Percentiles rank a stretch among this genome's conserved stretches.
Conservation (phyloP, 2,888 invertebrate species). For the Pandemis heparana region DNA sequence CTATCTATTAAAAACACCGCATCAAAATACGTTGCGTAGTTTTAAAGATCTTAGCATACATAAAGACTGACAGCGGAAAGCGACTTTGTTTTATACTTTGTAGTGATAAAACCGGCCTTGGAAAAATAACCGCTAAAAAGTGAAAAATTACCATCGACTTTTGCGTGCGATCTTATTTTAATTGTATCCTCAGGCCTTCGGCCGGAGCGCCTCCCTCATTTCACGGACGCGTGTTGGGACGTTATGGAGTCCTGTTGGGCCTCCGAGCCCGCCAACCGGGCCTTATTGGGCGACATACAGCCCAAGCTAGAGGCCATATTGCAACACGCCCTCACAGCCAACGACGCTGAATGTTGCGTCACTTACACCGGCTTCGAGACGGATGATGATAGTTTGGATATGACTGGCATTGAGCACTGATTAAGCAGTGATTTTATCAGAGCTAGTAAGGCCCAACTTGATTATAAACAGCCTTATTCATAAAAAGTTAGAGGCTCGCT, state of each 20-base stretch:
- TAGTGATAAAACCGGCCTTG: too few species aligned
- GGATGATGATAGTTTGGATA: slow-evolving; percentile 62
- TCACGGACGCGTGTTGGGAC: slow-evolving; percentile 92
- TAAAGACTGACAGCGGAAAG: too few species aligned
- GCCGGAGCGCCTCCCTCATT: slow-evolving; percentile 91
- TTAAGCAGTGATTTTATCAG: background rate
- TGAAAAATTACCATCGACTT: too few species aligned
- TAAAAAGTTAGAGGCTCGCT: too few species aligned
- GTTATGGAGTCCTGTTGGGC: slow-evolving; percentile 95
- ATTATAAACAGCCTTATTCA: too few species aligned
- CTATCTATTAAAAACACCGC: too few species aligned
- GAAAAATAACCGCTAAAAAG: too few species aligned
- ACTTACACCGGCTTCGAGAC: slow-evolving; percentile 44
- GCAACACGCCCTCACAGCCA: slow-evolving; percentile 7
- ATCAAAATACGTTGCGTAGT: too few species aligned
- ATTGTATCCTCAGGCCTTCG: slow-evolving; percentile 87
- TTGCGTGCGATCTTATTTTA: background rate
- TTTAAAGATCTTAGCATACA: too few species aligned
- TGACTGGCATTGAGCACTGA: slow-evolving; percentile 56
- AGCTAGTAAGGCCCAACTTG: background rate
- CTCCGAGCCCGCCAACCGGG: slow-evolving; percentile 89
- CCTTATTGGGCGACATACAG: slow-evolving; percentile 92
- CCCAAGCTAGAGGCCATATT: slow-evolving; percentile 50
- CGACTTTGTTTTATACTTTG: too few species aligned
- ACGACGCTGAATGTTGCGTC: background rate